A percentile compares a stretch with the other conserved stretches of the same genome.
Conservation (phyloP, 1,140 invertebrate genomes). For the Cydia amplana region DNA sequence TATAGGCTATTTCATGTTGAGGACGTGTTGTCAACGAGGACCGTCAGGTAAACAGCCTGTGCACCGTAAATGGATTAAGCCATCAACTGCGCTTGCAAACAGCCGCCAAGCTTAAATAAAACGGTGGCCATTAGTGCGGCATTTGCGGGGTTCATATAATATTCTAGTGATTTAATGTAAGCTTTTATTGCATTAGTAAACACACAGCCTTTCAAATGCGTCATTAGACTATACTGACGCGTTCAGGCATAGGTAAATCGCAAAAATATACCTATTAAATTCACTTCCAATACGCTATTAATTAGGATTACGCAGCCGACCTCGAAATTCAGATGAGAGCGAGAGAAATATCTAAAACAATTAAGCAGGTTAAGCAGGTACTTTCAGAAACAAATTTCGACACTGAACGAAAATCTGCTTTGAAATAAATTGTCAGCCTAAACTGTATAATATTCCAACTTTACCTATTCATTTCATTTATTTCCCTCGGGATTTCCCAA, state of each 20-base stretch:
- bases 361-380: background rate
- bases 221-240: background rate
- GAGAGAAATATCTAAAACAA: background rate
- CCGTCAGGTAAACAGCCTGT: slow-evolving; percentile 1
- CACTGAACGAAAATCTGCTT: background rate
- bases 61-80: slow-evolving; percentile 15
- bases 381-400: background rate
- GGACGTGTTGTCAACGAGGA: slow-evolving; percentile 2
- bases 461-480: background rate
- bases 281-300: too few relatives aligned
- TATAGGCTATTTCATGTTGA: background rate
- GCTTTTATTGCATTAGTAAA: slow-evolving; percentile 17
- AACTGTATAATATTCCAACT: background rate
- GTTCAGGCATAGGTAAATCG: too few relatives aligned
- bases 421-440: slow-evolving; percentile 1
- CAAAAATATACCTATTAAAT: too few relatives aligned
- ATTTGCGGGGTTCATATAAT: background rate
- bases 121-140: slow-evolving; percentile 12
- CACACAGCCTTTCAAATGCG: background rate
- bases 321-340: background rate
- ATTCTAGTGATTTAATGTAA: slow-evolving; percentile 6
- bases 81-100: slow-evolving; percentile 17
- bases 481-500: background rate
- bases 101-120: slow-evolving; percentile 9
- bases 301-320: background rate